Conservation (phyloP, 2,113 vertebrate species). For the Bettongia penicillata region DNA sequence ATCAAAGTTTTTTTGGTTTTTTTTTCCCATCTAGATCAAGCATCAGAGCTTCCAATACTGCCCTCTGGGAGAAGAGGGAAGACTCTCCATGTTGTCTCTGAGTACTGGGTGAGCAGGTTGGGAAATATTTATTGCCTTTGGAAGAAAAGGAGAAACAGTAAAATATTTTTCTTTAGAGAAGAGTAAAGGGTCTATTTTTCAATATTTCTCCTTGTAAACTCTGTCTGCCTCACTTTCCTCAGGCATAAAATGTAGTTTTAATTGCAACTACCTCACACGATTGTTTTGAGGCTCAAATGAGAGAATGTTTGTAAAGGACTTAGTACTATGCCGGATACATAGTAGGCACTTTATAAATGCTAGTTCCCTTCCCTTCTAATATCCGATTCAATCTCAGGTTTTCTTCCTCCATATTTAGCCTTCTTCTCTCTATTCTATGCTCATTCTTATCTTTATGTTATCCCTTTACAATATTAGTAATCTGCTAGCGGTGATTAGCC, state of each 20-base stretch:
- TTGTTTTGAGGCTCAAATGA: neutral
- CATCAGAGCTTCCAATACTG: neutral
- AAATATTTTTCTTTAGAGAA: neutral
- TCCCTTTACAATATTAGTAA: neutral
- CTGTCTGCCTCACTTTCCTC: neutral
- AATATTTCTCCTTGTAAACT: neutral
- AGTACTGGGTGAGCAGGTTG: neutral
- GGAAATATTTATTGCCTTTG: neutral
- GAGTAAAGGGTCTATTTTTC: neutral
- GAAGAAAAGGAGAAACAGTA: neutral
- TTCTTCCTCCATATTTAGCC: neutral
- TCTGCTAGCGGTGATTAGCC: neutral
- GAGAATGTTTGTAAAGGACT: neutral
- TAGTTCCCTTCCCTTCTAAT: neutral
- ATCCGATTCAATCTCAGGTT: neutral
- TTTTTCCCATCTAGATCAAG: neutral
- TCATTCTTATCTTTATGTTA: neutral
- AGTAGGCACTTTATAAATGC: neutral
- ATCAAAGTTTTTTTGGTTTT: neutral
- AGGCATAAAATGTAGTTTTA: neutral
- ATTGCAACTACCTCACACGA: neutral
- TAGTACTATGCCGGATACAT: neutral
- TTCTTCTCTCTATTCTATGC: neutral
- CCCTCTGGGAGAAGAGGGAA: neutral
- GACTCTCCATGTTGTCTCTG: neutral